These are phyloP conservation scores for Ctenopoma multispine DNA, from an alignment of 2,797 vertebrate genomes.

Conservation along the genomic window DNA sequence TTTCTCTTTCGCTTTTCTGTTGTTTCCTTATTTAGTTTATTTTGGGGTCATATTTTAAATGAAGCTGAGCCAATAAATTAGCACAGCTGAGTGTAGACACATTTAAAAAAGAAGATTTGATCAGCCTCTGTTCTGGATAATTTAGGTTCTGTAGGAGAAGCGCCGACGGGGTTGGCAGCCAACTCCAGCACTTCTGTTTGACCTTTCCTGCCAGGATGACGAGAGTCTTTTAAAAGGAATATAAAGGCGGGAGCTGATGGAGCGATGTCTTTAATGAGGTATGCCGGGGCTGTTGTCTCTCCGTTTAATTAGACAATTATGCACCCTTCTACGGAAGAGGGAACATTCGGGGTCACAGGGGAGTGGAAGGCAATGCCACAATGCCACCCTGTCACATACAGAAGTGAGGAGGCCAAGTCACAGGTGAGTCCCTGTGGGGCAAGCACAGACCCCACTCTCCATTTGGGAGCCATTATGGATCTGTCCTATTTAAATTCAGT, in stretches of 20 bases:
- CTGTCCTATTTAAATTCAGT: slow-evolving; percentile 64
- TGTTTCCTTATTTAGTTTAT: not conserved
- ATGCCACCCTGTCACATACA: slow-evolving; percentile 68
- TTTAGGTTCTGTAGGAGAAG: slow-evolving; percentile 17
- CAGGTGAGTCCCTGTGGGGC: slow-evolving; percentile 75
- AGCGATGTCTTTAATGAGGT: slow-evolving; percentile 80
- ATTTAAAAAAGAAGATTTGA: slow-evolving; percentile 4
- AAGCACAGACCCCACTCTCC: slow-evolving; percentile 43
- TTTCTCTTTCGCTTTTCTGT: not conserved
- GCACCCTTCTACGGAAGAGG: slow-evolving; percentile 66
- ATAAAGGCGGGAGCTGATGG: slow-evolving; percentile 67
- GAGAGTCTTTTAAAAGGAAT: slow-evolving; percentile 47
- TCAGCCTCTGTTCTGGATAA: slow-evolving; percentile 1
- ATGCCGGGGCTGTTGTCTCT: slow-evolving; percentile 71
- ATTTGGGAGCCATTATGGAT: slow-evolving; percentile 69
- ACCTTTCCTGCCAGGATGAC: slow-evolving; percentile 78
- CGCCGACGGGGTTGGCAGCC: slow-evolving; percentile 20
- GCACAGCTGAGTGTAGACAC: not conserved
- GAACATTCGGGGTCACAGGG: slow-evolving; percentile 74
- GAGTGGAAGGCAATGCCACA: slow-evolving; percentile 59
- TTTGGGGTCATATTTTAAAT: slow-evolving; percentile 10
- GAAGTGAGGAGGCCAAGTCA: slow-evolving; percentile 65
- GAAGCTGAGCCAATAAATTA: not conserved
- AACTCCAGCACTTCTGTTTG: slow-evolving; percentile 47
- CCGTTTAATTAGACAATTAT: slow-evolving; percentile 85